phyloP scores from a whole-genome alignment of 2,113 vertebrate species.

The Prunella himalayana region DNA sequence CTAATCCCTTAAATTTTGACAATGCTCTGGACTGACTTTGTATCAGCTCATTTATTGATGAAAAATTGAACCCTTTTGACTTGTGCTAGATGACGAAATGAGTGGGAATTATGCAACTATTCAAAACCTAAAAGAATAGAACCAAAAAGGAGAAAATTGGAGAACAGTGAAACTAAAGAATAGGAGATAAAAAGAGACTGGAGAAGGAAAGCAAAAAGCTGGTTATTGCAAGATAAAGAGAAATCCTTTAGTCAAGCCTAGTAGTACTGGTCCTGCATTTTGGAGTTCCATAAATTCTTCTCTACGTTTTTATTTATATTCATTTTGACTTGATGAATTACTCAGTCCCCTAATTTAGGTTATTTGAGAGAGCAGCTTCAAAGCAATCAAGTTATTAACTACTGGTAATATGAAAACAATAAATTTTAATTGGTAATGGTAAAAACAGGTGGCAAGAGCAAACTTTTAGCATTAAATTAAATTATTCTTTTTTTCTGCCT shows the following conservation, averaged over 20 bases:
- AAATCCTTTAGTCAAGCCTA: background rate
- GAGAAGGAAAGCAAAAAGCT: background rate
- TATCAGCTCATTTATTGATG: background rate
- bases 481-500: background rate
- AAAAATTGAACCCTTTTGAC: background rate
- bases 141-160: background rate
- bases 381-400: background rate
- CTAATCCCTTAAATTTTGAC: background rate
- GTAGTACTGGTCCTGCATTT: background rate
- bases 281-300: background rate
- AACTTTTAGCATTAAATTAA: background rate
- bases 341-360: background rate
- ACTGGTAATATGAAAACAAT: background rate
- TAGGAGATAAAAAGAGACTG: background rate
- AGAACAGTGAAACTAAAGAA: background rate
- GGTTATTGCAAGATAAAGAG: background rate
- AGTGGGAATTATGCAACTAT: background rate
- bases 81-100: background rate
- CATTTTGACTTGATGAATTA: background rate
- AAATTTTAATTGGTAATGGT: background rate
- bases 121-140: background rate
- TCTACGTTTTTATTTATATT: background rate
- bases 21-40: background rate
- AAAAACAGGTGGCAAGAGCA: slow-evolving; percentile 37
- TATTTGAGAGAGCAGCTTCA: background rate